Evolutionary conservation across 35 echinoderm and acorn worm genomes (phyloP), one percentile per base, ranked within the genome.

Genomic region (Anneissia japonica): DNA sequence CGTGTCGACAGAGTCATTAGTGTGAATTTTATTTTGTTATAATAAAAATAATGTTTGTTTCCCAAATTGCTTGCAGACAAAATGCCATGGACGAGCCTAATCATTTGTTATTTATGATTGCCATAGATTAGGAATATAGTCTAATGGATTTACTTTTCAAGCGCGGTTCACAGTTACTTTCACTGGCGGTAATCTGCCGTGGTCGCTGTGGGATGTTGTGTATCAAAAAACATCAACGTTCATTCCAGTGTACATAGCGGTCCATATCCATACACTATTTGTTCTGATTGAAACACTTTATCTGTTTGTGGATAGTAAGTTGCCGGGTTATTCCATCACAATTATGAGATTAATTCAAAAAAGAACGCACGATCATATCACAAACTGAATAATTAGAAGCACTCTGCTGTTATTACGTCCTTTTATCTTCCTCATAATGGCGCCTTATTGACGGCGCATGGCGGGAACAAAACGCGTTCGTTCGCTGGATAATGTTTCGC

Each of bases 81-180:
- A 64, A 64, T 64, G 51, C 26, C 51, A 64, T 23, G 51, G 51
- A 64, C 51, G 7, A 64, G 6, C 51, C 51, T 64, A 64, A 64
- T 64, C 51, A 64, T 64, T 64, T 64, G 51, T 64, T 64, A 64
- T 64, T 64, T 64, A 64, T 64, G 51, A 64, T 64, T 64, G 51
- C 19, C 21, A 64, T 64, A 64, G 51, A 64, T 64, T 64, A 64
- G 51, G 21, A 19, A 64, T 64, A 64, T 64, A 64, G 51, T 26
- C 51, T 64, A 64, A 64, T 64, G 51, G 51, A 64, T 64, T 64
- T 64, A 64, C 51, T 64, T 64, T 64, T 23, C 51, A 9, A 19
- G 51, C 19, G 51, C 51, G 51, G 51, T 64, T 64, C 51, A 64
- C 51, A 64, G 51, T 64, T 64, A 64, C 51, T 64, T 3, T 64